phyloP scores from a whole-genome alignment of 2,797 vertebrate species.

The Hydrophis major region DNA sequence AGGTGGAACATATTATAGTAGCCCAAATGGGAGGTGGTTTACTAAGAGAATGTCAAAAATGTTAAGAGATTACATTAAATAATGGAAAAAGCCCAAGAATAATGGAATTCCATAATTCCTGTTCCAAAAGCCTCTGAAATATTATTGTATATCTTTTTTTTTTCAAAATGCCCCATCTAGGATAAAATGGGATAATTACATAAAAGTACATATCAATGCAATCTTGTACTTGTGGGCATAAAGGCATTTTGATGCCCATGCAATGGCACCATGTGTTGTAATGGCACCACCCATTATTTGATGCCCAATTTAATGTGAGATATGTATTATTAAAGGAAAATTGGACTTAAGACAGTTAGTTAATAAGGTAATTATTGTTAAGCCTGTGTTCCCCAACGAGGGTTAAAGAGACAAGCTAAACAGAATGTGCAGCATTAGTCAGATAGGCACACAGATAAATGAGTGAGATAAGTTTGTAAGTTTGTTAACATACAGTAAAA shows the following conservation, averaged over 20 bases:
- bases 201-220: neutral
- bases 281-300: neutral
- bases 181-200: neutral
- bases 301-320: neutral
- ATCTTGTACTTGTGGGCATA: neutral
- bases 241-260: neutral
- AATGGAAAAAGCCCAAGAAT: neutral
- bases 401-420: no score
- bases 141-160: neutral
- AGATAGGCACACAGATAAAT: no score
- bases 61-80: neutral
- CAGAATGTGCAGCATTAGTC: no score
- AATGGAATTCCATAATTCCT: neutral
- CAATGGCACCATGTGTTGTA: neutral
- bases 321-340: neutral
- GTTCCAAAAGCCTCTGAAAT: neutral
- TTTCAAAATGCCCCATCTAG: neutral
- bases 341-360: neutral
- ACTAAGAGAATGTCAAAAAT: neutral
- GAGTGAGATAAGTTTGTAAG: no score
- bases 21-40: neutral
- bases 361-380: neutral
- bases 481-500: no score
- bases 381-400: no score
- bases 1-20: neutral